Conservation (phyloP, 2,797 vertebrate genomes). For the Megalops cyprinoides region DNA sequence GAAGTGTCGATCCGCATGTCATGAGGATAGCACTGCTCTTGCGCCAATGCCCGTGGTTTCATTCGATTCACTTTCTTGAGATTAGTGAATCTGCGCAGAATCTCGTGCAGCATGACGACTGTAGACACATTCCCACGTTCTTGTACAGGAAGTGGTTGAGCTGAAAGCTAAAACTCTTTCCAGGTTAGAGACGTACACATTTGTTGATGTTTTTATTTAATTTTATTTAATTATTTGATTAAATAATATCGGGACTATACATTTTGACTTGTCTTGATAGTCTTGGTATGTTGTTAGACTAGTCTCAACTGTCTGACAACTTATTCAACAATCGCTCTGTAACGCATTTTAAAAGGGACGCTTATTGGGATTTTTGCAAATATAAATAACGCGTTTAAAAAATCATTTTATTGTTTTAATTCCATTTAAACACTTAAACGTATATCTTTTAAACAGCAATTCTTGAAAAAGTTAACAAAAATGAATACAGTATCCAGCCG, state of each 20-base stretch:
- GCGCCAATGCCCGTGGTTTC: background rate
- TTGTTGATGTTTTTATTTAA: background rate
- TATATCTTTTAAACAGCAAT: too few species aligned
- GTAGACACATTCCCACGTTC: too few species aligned
- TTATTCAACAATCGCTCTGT: too few species aligned
- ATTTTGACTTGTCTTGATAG: background rate
- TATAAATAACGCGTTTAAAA: background rate
- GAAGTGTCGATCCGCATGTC: background rate
- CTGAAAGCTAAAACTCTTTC: background rate
- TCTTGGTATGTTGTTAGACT: background rate
- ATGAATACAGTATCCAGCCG: too few species aligned
- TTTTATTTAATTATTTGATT: background rate
- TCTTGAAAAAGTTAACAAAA: too few species aligned
- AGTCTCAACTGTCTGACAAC: too few species aligned
- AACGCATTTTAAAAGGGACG: too few species aligned
- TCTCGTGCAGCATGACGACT: background rate
- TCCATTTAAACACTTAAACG: too few species aligned
- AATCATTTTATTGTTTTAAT: too few species aligned
- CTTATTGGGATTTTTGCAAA: background rate
- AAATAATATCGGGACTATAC: background rate
- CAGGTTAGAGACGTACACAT: background rate
- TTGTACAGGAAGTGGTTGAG: background rate
- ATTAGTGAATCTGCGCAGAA: background rate
- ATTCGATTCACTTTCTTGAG: background rate
- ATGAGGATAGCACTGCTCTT: background rate